Evolutionary conservation across 2,113 vertebrate species (phyloP), one percentile per base, ranked within the genome.

Genomic region (Tupaia chinensis): DNA sequence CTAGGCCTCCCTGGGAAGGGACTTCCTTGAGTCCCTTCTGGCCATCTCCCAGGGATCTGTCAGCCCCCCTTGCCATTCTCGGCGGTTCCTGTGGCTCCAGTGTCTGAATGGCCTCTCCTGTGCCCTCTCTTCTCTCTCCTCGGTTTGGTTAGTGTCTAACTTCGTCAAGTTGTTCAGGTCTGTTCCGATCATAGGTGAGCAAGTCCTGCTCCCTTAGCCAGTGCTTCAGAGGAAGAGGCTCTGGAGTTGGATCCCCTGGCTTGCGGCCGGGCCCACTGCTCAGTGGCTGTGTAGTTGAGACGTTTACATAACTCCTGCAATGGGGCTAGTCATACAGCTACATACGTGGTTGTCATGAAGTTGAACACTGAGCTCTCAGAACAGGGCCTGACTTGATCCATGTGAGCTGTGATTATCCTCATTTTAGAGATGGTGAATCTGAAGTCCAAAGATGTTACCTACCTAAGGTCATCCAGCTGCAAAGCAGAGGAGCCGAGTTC

Each of bases 11-110:
- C 65, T 17, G 9, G 9, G 89, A 93, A 66, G 34, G 65, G 3
- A n/a, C 65, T 79, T 78, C 53, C 69, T 5, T 20, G 20, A 22
- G 54, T 69, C 58, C 25, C 53, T 72, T 53, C 11, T 29, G 23
- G 65, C 11, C 20, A 20, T 60, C n/a, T n/a, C 60, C 3, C 25
- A 34, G 69, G 87, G 60, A 6, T n/a, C 66, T 9, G 60, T 23
- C 1, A 56, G 34, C 2, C 20, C 3, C 25, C 0, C 0, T 19
- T 87, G 32, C 56, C 27, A 15, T 74, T 74, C 54, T 79, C 3
- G 44, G 73, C 56, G 66, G 25, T 23, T 11, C 1, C 25, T 19
- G 0, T 69, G 76, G 70, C 34, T n/a, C 27, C 32, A 78, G 53
- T 22, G 23, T n/a, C 66, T 32, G 20, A 54, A 72, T 3, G 1